Evolutionary conservation across 2,797 vertebrate species (phyloP).

Genomic region (Dryobates pubescens): DNA sequence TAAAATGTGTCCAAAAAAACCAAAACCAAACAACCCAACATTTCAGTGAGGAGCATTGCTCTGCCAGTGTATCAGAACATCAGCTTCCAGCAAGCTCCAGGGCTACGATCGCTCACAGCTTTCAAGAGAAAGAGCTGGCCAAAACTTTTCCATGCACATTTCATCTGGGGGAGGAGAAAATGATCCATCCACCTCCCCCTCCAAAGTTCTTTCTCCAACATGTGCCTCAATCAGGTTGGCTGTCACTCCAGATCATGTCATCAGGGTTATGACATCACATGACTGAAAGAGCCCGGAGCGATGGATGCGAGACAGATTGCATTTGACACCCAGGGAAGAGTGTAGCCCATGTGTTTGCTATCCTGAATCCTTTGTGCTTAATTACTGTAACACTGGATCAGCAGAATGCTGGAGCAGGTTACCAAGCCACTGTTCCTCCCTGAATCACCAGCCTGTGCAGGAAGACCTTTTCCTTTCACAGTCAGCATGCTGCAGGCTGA

Average conservation of each 20-base stretch:
- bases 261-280: background rate
- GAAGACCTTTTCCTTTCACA: background rate
- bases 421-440: background rate
- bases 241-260: slow-evolving; percentile 14
- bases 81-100: background rate
- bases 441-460: background rate
- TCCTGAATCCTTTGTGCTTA: background rate
- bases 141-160: background rate
- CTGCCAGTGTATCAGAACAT: background rate
- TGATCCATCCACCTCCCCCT: background rate
- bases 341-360: background rate
- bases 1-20: background rate
- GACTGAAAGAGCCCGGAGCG: background rate
- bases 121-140: background rate
- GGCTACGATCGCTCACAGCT: background rate
- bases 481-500: background rate
- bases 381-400: background rate
- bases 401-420: slow-evolving; percentile 21
- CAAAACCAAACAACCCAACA: no score
- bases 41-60: background rate
- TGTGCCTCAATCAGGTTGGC: background rate
- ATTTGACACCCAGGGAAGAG: background rate
- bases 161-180: background rate
- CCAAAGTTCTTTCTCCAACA: background rate
- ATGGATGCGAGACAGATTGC: background rate